Evolutionary conservation across 2,113 vertebrate genomes (phyloP).

Genomic region (Setophaga petechia): DNA sequence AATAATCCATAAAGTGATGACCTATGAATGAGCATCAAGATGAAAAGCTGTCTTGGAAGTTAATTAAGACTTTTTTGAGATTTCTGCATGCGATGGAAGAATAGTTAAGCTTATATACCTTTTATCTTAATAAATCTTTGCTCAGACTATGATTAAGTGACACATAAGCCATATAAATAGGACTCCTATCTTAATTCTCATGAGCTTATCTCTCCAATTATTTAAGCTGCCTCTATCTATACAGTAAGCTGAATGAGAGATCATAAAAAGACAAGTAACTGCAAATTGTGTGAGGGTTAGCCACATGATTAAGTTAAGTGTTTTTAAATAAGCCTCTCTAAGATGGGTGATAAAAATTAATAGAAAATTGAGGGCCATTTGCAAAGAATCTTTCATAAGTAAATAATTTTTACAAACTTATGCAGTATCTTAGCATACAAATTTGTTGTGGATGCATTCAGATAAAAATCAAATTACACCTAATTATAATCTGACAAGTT

Average conservation of each 20-base stretch:
- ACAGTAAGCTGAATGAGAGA: not conserved
- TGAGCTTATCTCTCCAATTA: not conserved
- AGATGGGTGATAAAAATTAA: not conserved
- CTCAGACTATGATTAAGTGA: not conserved
- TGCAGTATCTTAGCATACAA: not conserved
- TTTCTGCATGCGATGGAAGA: not conserved
- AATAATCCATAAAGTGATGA: slow-evolving; percentile 40
- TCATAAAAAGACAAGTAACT: not conserved
- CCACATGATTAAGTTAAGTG: not conserved
- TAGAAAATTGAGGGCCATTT: not conserved
- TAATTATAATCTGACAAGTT: not conserved
- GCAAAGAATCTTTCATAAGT: not conserved
- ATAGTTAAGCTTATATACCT: not conserved
- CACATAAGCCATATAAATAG: not conserved
- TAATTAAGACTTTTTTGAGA: slow-evolving; percentile 14
- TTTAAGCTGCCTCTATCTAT: not conserved
- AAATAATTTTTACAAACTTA: not conserved
- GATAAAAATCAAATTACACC: not conserved
- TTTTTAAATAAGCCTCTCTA: not conserved
- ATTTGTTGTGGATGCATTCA: not conserved
- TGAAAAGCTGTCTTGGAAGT: not conserved
- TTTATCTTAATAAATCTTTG: not conserved
- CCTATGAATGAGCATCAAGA: not conserved
- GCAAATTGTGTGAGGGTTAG: not conserved
- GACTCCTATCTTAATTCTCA: not conserved